Evolutionary conservation across 2,797 vertebrate species (phyloP).

Genomic region (Enteromius paludinosus): DNA sequence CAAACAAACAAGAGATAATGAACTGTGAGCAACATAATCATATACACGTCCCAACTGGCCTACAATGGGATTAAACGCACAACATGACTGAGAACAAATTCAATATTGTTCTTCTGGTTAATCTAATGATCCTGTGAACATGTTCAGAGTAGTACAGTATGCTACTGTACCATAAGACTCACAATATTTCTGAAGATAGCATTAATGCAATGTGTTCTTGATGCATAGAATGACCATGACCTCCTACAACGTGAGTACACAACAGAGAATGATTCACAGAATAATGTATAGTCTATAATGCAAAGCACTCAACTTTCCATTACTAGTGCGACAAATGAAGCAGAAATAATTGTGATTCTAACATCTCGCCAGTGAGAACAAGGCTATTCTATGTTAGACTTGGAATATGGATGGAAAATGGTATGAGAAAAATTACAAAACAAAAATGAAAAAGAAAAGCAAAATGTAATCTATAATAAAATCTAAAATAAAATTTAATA

Average conservation of each 20-base stretch:
- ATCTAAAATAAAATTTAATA: no score
- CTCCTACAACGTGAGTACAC: background rate
- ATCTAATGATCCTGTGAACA: conserved; percentile 35
- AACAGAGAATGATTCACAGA: background rate
- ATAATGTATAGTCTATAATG: background rate
- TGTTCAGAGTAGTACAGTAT: background rate
- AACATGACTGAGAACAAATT: conserved; percentile 42
- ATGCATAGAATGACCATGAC: background rate
- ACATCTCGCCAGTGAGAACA: background rate
- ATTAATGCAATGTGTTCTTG: background rate
- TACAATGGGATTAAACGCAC: conserved; percentile 42
- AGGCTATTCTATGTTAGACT: background rate
- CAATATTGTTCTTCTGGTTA: conserved; percentile 26
- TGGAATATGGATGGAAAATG: background rate
- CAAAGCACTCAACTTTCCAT: background rate
- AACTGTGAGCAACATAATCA: conserved; percentile 39
- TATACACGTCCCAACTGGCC: conserved; percentile 45
- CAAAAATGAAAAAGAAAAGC: background rate
- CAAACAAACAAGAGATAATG: conserved; percentile 44
- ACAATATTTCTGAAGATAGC: background rate
- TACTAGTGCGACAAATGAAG: conserved; percentile 10
- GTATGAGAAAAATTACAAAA: background rate
- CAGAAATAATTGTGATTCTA: conserved; percentile 12
- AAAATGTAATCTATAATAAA: no score
- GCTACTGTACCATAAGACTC: background rate